These are phyloP conservation scores for Cyprinus carpio DNA, from an alignment of 2,113 vertebrate species.

Conservation along the genomic window DNA sequence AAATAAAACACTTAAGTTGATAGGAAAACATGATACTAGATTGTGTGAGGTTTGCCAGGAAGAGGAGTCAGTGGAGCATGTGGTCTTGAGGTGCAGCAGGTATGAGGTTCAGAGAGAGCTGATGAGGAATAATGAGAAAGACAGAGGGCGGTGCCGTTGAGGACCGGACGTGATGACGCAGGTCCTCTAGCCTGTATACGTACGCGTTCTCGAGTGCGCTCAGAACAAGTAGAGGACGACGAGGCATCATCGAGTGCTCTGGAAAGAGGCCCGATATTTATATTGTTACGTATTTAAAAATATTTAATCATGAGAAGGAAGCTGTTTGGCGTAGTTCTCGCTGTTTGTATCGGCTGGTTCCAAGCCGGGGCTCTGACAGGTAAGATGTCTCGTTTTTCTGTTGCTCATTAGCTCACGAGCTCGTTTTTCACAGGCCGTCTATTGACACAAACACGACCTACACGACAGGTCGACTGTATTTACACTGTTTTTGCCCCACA, in stretches of 20 bases:
- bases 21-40: too few relatives aligned
- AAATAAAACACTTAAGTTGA: too few relatives aligned
- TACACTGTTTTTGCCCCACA: neutral
- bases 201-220: constrained; percentile 58
- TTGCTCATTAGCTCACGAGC: neutral
- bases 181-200: constrained; percentile 54
- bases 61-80: too few relatives aligned
- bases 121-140: too few relatives aligned
- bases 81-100: too few relatives aligned
- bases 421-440: neutral
- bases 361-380: constrained; percentile 69
- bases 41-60: too few relatives aligned
- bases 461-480: neutral
- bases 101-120: too few relatives aligned
- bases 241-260: neutral
- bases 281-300: neutral
- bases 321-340: constrained; percentile 65
- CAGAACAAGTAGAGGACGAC: constrained; percentile 70
- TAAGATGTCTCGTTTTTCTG: constrained; percentile 60
- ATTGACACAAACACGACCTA: neutral
- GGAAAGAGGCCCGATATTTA: neutral
- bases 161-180: constrained; percentile 60
- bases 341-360: constrained; percentile 67
- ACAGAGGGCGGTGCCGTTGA: neutral
- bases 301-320: constrained; percentile 42